A percentile compares a stretch with the other conserved stretches of the same genome.
phyloP scores from a whole-genome alignment of 1,140 invertebrate genomes.

The Pogonognathellus flavescens region DNA sequence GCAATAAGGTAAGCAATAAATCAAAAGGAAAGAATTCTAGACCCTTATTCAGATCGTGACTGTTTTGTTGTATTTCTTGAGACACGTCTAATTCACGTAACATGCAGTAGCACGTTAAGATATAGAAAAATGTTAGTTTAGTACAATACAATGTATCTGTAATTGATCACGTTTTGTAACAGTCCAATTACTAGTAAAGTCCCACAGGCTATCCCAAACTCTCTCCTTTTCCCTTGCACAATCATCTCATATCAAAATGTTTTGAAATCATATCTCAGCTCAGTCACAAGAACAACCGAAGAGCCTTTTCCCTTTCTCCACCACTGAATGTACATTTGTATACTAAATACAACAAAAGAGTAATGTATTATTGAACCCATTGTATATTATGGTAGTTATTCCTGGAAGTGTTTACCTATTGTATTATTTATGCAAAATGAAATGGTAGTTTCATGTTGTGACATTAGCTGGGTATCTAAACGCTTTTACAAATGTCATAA shows the following conservation, averaged over 20 bases:
- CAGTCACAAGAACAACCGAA: not conserved
- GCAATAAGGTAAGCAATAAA: conserved; percentile 34
- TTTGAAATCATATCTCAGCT: not conserved
- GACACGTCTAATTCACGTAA: conserved; percentile 17
- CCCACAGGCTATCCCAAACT: conserved; percentile 5
- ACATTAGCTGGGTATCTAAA: not conserved
- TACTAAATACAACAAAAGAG: no score
- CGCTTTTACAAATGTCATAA: conserved; percentile 9
- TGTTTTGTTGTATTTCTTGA: conserved; percentile 27
- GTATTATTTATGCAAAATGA: no score
- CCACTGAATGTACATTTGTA: no score
- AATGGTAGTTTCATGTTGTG: no score
- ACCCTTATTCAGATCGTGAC: conserved; percentile 44
- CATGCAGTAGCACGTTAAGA: not conserved
- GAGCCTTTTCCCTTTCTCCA: not conserved
- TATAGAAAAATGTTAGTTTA: conserved; percentile 25
- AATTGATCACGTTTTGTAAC: conserved; percentile 39
- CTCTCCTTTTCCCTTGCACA: not conserved
- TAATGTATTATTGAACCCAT: no score
- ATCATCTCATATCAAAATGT: not conserved
- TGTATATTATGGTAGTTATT: no score
- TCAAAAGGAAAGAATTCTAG: conserved; percentile 28
- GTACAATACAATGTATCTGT: conserved; percentile 25
- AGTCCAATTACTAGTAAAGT: conserved; percentile 36
- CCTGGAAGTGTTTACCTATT: no score